These are phyloP conservation scores for Drosophila emarginata DNA, from an alignment of 2,888 invertebrate species.

Conservation along the genomic window DNA sequence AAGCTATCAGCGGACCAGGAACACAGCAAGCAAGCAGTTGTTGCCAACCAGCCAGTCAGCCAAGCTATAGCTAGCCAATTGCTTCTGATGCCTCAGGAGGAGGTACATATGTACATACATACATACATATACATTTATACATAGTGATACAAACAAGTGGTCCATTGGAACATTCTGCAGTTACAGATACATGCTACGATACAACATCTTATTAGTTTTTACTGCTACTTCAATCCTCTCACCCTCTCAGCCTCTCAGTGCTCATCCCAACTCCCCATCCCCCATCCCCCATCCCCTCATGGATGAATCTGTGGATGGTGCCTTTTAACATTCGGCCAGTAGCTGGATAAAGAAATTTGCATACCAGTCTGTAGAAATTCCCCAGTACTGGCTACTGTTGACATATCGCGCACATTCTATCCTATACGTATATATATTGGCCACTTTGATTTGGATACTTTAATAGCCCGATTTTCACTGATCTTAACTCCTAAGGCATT, in stretches of 20 bases:
- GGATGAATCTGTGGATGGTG: not conserved
- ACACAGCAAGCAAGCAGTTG: slow-evolving; percentile 4
- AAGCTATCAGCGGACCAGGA: slow-evolving; percentile 65
- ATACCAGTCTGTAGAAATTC: slow-evolving; percentile 13
- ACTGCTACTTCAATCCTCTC: slow-evolving; percentile 27
- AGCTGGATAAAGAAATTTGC: slow-evolving; percentile 14
- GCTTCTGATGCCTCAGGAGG: slow-evolving; percentile 45
- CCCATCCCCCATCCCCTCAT: not conserved
- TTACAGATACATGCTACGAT: slow-evolving; percentile 52
- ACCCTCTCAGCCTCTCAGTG: too few relatives aligned
- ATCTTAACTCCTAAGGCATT: not conserved
- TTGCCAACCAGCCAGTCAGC: not conserved
- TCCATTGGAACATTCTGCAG: slow-evolving; percentile 21
- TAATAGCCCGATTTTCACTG: not conserved
- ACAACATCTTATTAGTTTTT: slow-evolving; percentile 75
- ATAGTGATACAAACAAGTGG: not conserved
- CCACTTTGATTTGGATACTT: slow-evolving; percentile 11
- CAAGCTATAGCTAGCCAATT: not conserved
- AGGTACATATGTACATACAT: not conserved
- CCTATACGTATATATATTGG: slow-evolving; percentile 21
- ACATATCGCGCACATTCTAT: slow-evolving; percentile 46
- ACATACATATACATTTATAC: not conserved
- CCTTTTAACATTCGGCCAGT: not conserved
- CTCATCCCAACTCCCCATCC: not conserved
- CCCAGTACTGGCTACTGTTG: slow-evolving; percentile 35